A percentile compares a stretch with the other conserved stretches of the same genome.
These are phyloP conservation scores for Drosophila ogumai DNA, from an alignment of 1,140 invertebrate genomes.

Conservation along the genomic window DNA sequence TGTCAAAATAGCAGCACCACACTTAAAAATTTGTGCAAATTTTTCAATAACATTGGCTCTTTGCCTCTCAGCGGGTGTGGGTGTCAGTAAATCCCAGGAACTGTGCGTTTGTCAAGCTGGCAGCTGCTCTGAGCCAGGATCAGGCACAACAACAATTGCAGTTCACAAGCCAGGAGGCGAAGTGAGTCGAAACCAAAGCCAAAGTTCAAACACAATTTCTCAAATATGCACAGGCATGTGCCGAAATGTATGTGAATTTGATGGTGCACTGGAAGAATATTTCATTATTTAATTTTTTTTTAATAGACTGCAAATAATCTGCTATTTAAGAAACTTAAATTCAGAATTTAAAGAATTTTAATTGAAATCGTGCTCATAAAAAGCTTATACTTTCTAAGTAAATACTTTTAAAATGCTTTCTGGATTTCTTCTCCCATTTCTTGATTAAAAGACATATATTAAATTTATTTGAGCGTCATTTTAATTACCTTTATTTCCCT, in stretches of 20 bases:
- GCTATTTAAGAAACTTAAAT: too few relatives aligned
- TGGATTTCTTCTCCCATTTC: too few relatives aligned
- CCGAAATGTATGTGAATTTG: conserved; percentile 25
- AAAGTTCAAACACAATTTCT: conserved; percentile 82
- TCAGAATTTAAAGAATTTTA: too few relatives aligned
- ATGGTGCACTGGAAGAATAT: conserved; percentile 9
- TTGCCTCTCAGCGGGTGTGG: conserved; percentile 1
- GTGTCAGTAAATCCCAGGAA: conserved; percentile 53
- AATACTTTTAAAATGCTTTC: too few relatives aligned
- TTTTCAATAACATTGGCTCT: conserved; percentile 62
- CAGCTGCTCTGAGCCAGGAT: conserved; percentile 10
- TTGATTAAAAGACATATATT: too few relatives aligned
- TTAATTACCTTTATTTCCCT: too few relatives aligned
- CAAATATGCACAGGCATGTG: conserved; percentile 67
- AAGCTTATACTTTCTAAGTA: too few relatives aligned
- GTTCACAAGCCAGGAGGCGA: conserved; percentile 51
- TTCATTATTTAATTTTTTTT: not conserved
- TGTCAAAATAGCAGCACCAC: conserved; percentile 39
- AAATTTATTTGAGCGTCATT: too few relatives aligned
- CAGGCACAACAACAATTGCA: conserved; percentile 42
- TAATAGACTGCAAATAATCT: not conserved
- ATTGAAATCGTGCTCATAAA: too few relatives aligned
- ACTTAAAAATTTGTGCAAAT: conserved; percentile 69
- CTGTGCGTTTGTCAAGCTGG: conserved; percentile 57
- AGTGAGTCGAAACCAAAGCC: conserved; percentile 73